A percentile compares a stretch with the other conserved stretches of the same genome.
phyloP scores from a whole-genome alignment of 2,113 vertebrate genomes.

The Erinaceus europaeus region DNA sequence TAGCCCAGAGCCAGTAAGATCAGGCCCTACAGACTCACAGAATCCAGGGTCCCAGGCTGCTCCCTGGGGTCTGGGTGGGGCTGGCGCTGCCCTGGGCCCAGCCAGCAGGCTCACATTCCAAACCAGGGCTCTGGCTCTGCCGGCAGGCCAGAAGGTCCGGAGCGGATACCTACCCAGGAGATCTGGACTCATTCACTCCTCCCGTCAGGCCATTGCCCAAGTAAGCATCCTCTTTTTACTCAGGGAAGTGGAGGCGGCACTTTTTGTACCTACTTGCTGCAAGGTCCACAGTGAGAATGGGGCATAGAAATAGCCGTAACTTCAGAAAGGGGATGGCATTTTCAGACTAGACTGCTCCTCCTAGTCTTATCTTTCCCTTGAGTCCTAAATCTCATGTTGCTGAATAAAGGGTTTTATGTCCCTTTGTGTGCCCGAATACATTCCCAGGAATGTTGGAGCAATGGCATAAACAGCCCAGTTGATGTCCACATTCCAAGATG shows the following conservation, averaged over 20 bases:
- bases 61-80: constrained; percentile 73
- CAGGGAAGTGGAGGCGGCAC: neutral
- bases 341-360: too few species aligned
- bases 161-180: neutral
- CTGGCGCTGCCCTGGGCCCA: neutral
- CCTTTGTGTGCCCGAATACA: neutral
- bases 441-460: neutral
- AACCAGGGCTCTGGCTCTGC: neutral
- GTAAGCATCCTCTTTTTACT: neutral
- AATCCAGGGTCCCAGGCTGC: neutral
- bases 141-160: constrained; percentile 40
- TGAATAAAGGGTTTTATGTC: neutral
- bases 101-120: constrained; percentile 62
- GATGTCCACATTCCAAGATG: too few species aligned
- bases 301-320: neutral
- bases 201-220: too few species aligned
- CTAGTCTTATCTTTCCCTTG: neutral
- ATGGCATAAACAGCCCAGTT: neutral
- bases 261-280: neutral
- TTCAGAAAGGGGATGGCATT: neutral
- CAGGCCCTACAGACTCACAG: neutral
- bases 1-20: neutral
- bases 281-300: neutral
- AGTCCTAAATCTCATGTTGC: neutral
- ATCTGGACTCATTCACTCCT: constrained; percentile 47